phyloP scores from a whole-genome alignment of 1,140 invertebrate genomes.

The Bombyx mandarina region DNA sequence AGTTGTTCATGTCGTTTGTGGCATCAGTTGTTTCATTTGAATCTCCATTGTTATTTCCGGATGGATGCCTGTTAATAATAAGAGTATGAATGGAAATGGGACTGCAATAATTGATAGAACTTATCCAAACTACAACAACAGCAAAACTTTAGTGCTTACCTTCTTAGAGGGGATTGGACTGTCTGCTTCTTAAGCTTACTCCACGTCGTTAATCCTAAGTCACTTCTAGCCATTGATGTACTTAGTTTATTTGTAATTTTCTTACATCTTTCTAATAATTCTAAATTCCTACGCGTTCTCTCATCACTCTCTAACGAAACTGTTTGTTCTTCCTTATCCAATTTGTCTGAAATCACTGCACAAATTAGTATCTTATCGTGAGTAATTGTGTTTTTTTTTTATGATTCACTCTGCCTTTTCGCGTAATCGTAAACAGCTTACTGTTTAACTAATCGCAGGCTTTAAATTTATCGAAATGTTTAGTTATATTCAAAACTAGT shows the following conservation, averaged over 20 bases:
- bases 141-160: conserved; percentile 28
- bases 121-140: too few species aligned
- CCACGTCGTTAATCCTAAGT: conserved; percentile 87
- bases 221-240: conserved; percentile 85
- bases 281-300: conserved; percentile 70
- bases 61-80: conserved; percentile 75
- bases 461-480: background rate
- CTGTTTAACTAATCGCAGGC: conserved; percentile 13
- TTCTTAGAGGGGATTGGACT: conserved; percentile 62
- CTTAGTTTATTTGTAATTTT: conserved; percentile 73
- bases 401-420: conserved; percentile 19
- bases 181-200: conserved; percentile 82
- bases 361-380: conserved; percentile 33
- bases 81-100: too few species aligned
- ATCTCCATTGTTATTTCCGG: conserved; percentile 81
- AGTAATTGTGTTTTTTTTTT: conserved; percentile 14
- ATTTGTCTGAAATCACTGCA: conserved; percentile 59
- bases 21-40: conserved; percentile 50
- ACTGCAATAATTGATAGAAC: too few species aligned
- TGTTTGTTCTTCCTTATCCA: conserved; percentile 55
- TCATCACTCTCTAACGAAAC: conserved; percentile 64
- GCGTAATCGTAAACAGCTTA: too few species aligned
- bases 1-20: conserved; percentile 60
- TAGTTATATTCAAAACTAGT: background rate
- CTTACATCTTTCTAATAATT: conserved; percentile 68